Conservation (phyloP, 53 echinoderm and acorn worm genomes). For the Temnopleurus reevesii region DNA sequence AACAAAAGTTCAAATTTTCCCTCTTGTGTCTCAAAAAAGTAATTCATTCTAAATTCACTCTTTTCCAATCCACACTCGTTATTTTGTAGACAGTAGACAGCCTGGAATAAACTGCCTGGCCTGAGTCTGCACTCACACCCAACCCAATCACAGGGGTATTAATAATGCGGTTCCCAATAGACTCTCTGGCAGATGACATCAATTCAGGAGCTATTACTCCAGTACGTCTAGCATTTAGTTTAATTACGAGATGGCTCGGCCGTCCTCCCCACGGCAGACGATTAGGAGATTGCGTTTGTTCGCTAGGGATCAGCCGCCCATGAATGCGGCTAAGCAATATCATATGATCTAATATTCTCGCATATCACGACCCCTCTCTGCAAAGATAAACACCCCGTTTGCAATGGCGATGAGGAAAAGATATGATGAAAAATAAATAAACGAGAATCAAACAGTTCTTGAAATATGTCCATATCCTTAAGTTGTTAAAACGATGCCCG, state of each 20-base stretch:
- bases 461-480: no score
- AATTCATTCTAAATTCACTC: background rate
- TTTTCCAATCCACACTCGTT: background rate
- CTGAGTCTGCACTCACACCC: background rate
- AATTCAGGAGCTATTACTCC: constrained; percentile 16
- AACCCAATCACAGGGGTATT: constrained; percentile 4
- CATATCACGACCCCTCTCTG: no score
- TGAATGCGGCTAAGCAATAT: background rate
- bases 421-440: no score
- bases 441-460: no score
- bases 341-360: background rate
- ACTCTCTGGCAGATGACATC: background rate
- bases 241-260: background rate
- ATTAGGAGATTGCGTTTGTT: background rate
- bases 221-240: background rate
- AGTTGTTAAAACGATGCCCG: no score
- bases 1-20: background rate
- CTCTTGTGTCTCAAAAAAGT: no score
- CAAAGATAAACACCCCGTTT: no score
- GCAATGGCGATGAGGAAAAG: no score
- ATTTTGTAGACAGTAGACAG: background rate
- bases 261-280: background rate
- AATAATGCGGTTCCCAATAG: constrained; percentile 20
- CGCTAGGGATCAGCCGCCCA: background rate
- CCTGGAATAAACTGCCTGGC: no score